Evolutionary conservation across 1,140 invertebrate species (phyloP), one percentile per base, ranked within the genome.

Genomic region (Sarcophaga peregrina): DNA sequence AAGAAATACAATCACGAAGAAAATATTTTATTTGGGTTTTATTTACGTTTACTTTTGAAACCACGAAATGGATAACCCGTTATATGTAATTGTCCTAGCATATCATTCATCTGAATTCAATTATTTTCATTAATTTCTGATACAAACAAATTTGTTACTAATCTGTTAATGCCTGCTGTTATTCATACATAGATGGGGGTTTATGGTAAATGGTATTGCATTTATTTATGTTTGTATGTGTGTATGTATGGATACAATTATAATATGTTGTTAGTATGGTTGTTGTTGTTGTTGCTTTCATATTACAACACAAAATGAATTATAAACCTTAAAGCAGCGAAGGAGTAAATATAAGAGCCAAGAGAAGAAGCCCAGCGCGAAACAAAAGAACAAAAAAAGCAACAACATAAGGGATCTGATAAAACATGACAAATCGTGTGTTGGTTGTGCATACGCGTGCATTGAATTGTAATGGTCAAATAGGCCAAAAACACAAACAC

Each of bases 391-490:
- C 20, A 20, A 20, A 17, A n/a, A 20, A 52, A 52, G 5, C 13
- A 50, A 17, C 8, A 62, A n/a, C 25, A 37, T 37, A 4, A 37
- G 25, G 25, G 54, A 62, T 15, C 11, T 15, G 6, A 7, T 15
- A 62, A 62, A 15, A 62, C 54, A 62, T 62, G 54, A 20, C n/a
- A 5, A 68, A 17, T 8, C 62, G 8, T 68, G 62, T 52, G 8
- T 10, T 52, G 50, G 50, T 20, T 68, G 17, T 68, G 25, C 25
- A 68, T 9, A 68, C 5, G 17, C 17, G 62, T 68, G 62, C 20
- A 68, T 20, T 68, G 62, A 68, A 68, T 20, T 68, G 62, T 68
- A 68, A 68, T 17, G 62, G 62, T 68, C 62, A 68, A 68, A 68
- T 68, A 68, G 62, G 62, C 62, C 6, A 68, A 68, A 17, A 20